Conservation (phyloP, 2,797 vertebrate genomes). For the Myotis myotis region DNA sequence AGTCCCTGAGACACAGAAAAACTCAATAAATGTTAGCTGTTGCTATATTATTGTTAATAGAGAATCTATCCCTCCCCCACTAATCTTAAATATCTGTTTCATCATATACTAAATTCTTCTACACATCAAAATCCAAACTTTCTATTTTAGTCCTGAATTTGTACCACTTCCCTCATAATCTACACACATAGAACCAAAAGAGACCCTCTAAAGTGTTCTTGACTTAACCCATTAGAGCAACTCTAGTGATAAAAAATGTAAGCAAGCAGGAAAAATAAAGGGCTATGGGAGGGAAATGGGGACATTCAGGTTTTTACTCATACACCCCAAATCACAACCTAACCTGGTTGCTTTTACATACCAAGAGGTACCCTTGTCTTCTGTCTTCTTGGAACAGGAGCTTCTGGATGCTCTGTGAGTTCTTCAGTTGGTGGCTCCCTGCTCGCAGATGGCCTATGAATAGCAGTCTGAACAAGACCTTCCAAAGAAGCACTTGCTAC, state of each 20-base stretch:
- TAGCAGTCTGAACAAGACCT: conserved; percentile 78
- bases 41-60: background rate
- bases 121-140: background rate
- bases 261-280: background rate
- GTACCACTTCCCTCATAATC: background rate
- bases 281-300: background rate
- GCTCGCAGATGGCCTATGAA: conserved; percentile 83
- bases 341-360: conserved; percentile 59
- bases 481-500: conserved; percentile 74
- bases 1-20: background rate
- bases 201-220: background rate
- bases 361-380: conserved; percentile 86
- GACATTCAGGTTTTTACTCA: background rate
- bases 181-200: background rate
- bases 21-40: background rate
- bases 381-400: conserved; percentile 86
- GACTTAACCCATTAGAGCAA: background rate
- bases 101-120: conserved; percentile 13
- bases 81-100: conserved; percentile 30
- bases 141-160: conserved; percentile 12
- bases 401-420: conserved; percentile 79
- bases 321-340: background rate
- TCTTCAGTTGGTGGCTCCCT: conserved; percentile 83
- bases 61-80: background rate
- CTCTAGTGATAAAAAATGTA: background rate